Evolutionary conservation across 2,888 invertebrate species (phyloP), one percentile per base, ranked within the genome.

Genomic region (Criorhina ranunculi): DNA sequence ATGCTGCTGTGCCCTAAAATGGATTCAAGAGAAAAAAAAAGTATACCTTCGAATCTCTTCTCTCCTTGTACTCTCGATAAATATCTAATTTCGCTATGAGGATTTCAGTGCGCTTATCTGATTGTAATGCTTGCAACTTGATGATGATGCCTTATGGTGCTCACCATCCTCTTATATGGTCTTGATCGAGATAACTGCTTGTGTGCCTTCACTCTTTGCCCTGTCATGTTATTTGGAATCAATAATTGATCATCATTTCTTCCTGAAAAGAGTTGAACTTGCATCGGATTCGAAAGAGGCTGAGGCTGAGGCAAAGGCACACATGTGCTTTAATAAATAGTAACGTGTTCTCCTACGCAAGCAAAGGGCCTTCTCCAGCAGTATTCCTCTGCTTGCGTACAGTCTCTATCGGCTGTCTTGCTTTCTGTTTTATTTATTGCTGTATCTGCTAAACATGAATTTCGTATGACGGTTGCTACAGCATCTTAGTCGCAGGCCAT

Each of bases 201-300:
- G 80, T 75, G 75, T 49, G 85, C 85, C 80, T 85, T 79, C 80
- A 80, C 80, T 85, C 85, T 79, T 24, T 85, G 85, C 64, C 79
- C 80, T 80, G 85, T 79, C 85, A 85, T 85, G 85, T 85, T 85
- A 59, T 69, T 70, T 76, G 53, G 70, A 85, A 86, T 86, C 86
- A 86, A 86, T 86, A 86, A 77, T 81, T 86, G 86, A 86, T 86
- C 86, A 86, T 86, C 81, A 73, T 77, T 86, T 72, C 76, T 81
- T 86, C 81, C 85, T 80, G 80, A 75, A 80, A 64, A 64, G 62
- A 85, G 42, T 80, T 85, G 75, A 85, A 80, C 85, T 80, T 85
- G 80, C 70, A 53, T 59, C 44, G 57, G 53, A 67, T 53, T 75
- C 64, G 57, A 60, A 33, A 35, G 44, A 67, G 59, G 24, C 53